Evolutionary conservation across 1,140 invertebrate species (phyloP).

Genomic region (Heliothis virescens): DNA sequence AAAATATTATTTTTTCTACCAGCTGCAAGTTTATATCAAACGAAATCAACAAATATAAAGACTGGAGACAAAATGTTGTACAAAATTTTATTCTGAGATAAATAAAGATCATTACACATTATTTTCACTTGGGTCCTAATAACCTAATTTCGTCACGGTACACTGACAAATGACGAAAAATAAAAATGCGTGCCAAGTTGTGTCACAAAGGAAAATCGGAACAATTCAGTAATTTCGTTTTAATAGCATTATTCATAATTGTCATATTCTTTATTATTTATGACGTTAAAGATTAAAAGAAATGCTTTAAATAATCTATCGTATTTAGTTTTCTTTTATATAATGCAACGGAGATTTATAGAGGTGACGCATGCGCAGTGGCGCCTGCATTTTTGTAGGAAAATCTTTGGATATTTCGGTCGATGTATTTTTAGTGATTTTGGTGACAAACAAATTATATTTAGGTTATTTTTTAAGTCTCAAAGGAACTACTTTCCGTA

Average conservation of each 20-base stretch:
- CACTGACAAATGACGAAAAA: conserved; percentile 25
- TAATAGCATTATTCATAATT: conserved; percentile 18
- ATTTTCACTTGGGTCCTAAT: conserved; percentile 15
- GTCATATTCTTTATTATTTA: conserved; percentile 8
- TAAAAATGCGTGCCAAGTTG: neutral
- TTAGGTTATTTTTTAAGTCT: neutral
- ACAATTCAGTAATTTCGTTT: conserved; percentile 23
- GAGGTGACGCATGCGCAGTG: neutral
- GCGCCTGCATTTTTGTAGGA: neutral
- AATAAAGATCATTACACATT: conserved; percentile 5
- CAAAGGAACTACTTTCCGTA: no score
- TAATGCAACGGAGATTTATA: neutral
- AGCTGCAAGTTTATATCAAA: neutral
- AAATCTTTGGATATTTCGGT: neutral
- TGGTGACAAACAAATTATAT: neutral
- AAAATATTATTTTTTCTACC: neutral
- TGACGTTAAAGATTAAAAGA: conserved; percentile 6
- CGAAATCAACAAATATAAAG: neutral
- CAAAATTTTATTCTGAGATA: conserved; percentile 1
- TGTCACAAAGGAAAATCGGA: neutral
- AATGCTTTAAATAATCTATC: conserved; percentile 16
- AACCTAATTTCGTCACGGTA: conserved; percentile 15
- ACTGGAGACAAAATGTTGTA: neutral
- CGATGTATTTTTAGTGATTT: no score
- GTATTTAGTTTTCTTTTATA: conserved; percentile 1